phyloP scores from a whole-genome alignment of 2,113 vertebrate species.

The Prionailurus viverrinus region DNA sequence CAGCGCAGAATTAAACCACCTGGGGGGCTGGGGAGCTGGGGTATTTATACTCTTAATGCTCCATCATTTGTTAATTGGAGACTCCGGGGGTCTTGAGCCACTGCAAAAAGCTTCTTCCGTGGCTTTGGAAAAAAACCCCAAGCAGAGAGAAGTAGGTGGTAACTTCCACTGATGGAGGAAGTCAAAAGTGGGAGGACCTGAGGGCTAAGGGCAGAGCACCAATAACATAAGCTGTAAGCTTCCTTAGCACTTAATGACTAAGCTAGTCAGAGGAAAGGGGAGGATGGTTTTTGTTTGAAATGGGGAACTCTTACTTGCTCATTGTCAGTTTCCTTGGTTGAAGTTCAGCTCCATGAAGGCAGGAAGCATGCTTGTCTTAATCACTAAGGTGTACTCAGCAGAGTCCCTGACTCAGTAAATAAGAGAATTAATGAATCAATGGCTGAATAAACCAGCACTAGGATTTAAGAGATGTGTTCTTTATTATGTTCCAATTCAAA shows the following conservation, averaged over 20 bases:
- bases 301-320: not conserved
- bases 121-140: not conserved
- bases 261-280: not conserved
- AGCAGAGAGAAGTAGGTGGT: not conserved
- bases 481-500: not conserved
- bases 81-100: not conserved
- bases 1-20: not conserved
- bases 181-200: not conserved
- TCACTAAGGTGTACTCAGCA: not conserved
- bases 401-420: not conserved
- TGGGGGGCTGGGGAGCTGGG: not conserved
- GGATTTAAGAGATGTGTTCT: conserved; percentile 4
- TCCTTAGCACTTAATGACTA: not conserved
- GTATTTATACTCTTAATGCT: not conserved
- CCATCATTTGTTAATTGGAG: not conserved
- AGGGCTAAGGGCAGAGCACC: not conserved
- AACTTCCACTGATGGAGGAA: too few relatives aligned
- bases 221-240: not conserved
- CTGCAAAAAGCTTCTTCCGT: not conserved
- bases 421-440: not conserved
- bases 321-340: not conserved
- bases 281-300: not conserved
- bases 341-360: not conserved
- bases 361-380: not conserved
- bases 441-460: not conserved